Conservation (phyloP, 2,113 vertebrate species). For the Etia nguti region DNA sequence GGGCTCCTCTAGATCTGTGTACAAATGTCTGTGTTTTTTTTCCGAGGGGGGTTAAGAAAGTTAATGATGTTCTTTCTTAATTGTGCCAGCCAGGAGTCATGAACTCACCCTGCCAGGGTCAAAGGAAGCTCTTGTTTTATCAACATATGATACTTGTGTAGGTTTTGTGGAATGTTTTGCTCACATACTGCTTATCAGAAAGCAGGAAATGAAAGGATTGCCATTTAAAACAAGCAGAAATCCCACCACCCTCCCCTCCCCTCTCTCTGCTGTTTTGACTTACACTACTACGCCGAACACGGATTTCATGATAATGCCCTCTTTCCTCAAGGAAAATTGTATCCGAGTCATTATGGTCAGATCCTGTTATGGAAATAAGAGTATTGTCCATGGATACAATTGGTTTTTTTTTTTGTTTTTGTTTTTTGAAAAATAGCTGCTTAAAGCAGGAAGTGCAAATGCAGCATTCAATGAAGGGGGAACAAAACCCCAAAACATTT, state of each 20-base stretch:
- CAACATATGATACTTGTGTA: conserved; percentile 54
- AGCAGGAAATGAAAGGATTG: conserved; percentile 75
- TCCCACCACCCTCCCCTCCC: not conserved
- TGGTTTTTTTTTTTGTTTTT: conserved; percentile 3
- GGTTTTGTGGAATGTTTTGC: conserved; percentile 64
- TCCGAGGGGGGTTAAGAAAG: not conserved
- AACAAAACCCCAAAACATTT: not conserved
- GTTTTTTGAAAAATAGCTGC: conserved; percentile 33
- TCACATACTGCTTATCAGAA: conserved; percentile 64
- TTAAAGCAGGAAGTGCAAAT: conserved; percentile 1
- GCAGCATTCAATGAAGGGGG: conserved; percentile 26
- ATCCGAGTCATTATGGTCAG: conserved; percentile 19
- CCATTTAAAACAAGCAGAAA: conserved; percentile 61
- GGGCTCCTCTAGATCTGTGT: not conserved
- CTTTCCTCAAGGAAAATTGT: conserved; percentile 30
- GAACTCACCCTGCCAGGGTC: conserved; percentile 47
- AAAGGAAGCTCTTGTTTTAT: conserved; percentile 59
- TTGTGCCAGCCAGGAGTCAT: conserved; percentile 6
- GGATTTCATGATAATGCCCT: conserved; percentile 41
- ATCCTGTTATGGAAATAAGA: conserved; percentile 56
- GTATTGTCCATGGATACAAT: conserved; percentile 37
- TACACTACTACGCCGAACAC: conserved; percentile 22
- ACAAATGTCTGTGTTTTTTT: not conserved
- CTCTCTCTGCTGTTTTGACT: conserved; percentile 6
- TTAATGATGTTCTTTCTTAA: not conserved